Evolutionary conservation across 2,797 vertebrate species (phyloP).

Genomic region (Diglossa cyanea): DNA sequence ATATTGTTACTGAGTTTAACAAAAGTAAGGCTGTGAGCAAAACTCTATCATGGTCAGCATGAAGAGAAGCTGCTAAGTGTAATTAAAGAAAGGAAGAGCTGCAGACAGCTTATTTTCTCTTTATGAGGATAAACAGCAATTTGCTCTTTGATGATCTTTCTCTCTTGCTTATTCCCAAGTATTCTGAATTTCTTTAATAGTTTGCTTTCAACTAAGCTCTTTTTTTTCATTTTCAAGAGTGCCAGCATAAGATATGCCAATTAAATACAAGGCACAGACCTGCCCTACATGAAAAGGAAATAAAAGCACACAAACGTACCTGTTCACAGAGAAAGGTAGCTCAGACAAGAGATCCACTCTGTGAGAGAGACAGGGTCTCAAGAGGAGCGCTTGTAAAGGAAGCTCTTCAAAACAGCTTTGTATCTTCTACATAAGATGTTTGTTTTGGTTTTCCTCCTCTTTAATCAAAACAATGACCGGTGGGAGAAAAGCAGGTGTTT

Average conservation of each 20-base stretch:
- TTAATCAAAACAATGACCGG: slow-evolving; percentile 6
- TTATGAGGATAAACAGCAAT: background rate
- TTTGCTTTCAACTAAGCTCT: background rate
- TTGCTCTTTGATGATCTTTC: background rate
- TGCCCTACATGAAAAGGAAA: background rate
- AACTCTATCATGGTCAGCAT: background rate
- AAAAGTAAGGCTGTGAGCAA: background rate
- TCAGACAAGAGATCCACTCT: background rate
- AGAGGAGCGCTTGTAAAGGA: background rate
- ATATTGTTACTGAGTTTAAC: background rate
- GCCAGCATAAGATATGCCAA: background rate
- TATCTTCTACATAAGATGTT: background rate
- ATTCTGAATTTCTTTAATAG: background rate
- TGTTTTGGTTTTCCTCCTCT: background rate
- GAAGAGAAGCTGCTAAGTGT: background rate
- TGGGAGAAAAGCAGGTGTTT: background rate
- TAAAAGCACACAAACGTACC: slow-evolving; percentile 25
- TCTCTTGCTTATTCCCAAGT: background rate
- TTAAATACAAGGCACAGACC: background rate
- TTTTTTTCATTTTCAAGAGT: background rate
- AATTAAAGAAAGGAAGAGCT: background rate
- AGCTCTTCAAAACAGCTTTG: background rate
- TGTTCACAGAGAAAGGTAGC: background rate
- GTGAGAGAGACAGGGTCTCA: background rate
- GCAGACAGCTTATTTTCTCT: background rate